Conservation (phyloP, 2,888 invertebrate genomes). For the Agapetus fuscipes region DNA sequence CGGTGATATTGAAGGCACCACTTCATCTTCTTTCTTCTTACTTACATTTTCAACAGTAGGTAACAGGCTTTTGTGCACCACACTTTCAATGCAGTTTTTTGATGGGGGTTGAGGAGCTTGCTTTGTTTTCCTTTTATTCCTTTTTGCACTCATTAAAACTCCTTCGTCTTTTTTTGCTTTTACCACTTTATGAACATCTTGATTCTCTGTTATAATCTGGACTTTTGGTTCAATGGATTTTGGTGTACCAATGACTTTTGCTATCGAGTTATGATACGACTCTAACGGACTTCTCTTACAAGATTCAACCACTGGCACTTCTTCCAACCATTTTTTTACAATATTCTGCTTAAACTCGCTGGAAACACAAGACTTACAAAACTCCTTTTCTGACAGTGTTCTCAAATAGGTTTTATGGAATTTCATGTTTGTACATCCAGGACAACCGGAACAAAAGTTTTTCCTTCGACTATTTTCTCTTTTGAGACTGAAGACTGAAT, state of each 20-base stretch:
- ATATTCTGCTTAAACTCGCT: slow-evolving; percentile 63
- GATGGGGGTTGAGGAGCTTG: slow-evolving; percentile 39
- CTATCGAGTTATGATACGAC: slow-evolving; percentile 32
- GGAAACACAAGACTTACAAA: slow-evolving; percentile 47
- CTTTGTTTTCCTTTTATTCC: slow-evolving; percentile 31
- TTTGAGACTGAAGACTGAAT: slow-evolving; percentile 49
- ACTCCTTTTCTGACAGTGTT: slow-evolving; percentile 36
- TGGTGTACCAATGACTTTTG: slow-evolving; percentile 39
- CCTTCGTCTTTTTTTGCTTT: slow-evolving; percentile 11
- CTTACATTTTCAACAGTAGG: slow-evolving; percentile 1
- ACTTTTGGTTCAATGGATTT: slow-evolving; percentile 31
- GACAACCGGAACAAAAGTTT: slow-evolving; percentile 54
- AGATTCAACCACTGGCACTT: slow-evolving; percentile 45
- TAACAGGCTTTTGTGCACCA: too few relatives aligned
- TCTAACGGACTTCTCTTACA: slow-evolving; percentile 12
- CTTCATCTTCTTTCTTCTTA: slow-evolving; percentile 28
- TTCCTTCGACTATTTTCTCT: slow-evolving; percentile 51
- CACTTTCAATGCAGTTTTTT: not conserved
- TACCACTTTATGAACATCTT: slow-evolving; percentile 6
- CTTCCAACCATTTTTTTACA: slow-evolving; percentile 70
- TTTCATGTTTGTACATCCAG: slow-evolving; percentile 47
- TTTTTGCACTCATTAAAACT: slow-evolving; percentile 16
- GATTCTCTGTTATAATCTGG: slow-evolving; percentile 17
- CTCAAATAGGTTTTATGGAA: slow-evolving; percentile 29
- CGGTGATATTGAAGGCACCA: slow-evolving; percentile 34